These are phyloP conservation scores for Lepus europaeus DNA, from an alignment of 2,113 vertebrate genomes.

Conservation along the genomic window DNA sequence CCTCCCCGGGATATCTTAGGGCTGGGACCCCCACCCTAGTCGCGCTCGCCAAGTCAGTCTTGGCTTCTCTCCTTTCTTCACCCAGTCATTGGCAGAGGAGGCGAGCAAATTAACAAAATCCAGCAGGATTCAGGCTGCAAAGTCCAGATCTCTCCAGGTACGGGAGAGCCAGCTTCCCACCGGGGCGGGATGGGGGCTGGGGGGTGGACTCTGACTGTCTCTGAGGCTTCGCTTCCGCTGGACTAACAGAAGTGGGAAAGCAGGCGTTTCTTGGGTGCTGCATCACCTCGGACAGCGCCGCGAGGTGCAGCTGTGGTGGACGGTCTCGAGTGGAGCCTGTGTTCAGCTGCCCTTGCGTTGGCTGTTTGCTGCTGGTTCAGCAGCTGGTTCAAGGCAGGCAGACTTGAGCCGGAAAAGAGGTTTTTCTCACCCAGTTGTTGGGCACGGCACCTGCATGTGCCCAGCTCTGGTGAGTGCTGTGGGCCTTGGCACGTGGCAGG, in stretches of 20 bases:
- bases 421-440: too few species aligned
- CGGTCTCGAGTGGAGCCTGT: too few species aligned
- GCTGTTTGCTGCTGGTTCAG: too few species aligned
- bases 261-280: too few species aligned
- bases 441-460: too few species aligned
- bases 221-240: not conserved
- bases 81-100: slow-evolving; percentile 95
- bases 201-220: not conserved
- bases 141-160: slow-evolving; percentile 97
- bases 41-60: not conserved
- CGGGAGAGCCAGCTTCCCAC: not conserved
- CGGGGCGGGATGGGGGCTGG: accelerated
- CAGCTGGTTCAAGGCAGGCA: too few species aligned
- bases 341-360: too few species aligned
- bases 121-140: slow-evolving; percentile 98
- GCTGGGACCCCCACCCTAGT: accelerated
- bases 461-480: too few species aligned
- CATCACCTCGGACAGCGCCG: accelerated
- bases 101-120: slow-evolving; percentile 98
- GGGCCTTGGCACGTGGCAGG: too few species aligned
- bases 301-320: accelerated
- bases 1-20: not conserved
- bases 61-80: slow-evolving; percentile 13
- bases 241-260: not conserved
- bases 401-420: too few species aligned